Base-by-base conservation (phyloP, 2,797 vertebrate species). In the Anguilla megastoma region DNA sequence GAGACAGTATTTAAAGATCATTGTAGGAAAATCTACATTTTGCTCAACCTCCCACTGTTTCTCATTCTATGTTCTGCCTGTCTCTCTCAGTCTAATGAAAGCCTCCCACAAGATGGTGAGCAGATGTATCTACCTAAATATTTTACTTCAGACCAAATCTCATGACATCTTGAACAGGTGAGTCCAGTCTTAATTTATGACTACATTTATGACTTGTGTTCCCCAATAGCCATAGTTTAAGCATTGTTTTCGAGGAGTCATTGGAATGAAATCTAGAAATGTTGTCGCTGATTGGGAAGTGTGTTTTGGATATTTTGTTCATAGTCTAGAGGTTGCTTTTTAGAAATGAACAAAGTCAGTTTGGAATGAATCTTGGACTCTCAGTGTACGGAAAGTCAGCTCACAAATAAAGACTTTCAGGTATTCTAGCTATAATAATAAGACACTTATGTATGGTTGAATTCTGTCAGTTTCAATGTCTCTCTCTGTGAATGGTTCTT, bases 31-130 rank as follows among this genome's bases (percentile, higher is more conserved):
- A 52, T 52, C 2, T 27, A 30, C n/a, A 12, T 30, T 33, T 12
- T 30, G 12, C 16, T 14, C 14, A 58, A 58, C 56, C 56, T 58
- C 56, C 56, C 16, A 18, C 16, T 16, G 16, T 58, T 54, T 9
- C 21, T 48, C 9, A 14, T 4, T 16, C 0, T 58, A 8, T 21
- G 14, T 24, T 87, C 89, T 63, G 48, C 0, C 18, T 85, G 10
- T 80, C 33, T 82, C 2, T 90, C 83, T 1, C 93, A 99, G 98
- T 90, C 93, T 99, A 0, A 99, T 99, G 98, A 99, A 99, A 93
- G 97, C 97, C n/a, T 97, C 98, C 0, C 96, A 97, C 87, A 99
- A 99, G 95, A 97, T 99, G 97, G 98, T 99, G 93, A 98, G 98
- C 89, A 96, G 98, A 36, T 99, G 98, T 90, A 98, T 98, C 91